Evolutionary conservation across 1,140 invertebrate genomes (phyloP), one percentile per base, ranked within the genome.

Genomic region (Gryon sp.): DNA sequence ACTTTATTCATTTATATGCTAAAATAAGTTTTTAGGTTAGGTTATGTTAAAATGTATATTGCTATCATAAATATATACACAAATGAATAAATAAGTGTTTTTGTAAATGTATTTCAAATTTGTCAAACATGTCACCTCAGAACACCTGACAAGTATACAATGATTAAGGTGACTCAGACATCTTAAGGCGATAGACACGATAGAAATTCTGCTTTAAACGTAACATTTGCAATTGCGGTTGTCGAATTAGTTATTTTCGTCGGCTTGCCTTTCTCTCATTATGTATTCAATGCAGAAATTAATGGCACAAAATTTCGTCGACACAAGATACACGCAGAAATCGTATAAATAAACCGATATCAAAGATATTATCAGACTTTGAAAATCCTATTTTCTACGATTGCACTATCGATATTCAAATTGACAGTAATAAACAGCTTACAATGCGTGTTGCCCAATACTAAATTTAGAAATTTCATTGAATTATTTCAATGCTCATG

Each of bases 381-480:
- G 63, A 57, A 76, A 76, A 69, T 69, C 48, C 41, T 16, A 63
- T 76, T 68, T 57, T 36, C 48, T 41, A 32, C 32, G 62, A 66
- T 76, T 50, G 34, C 40, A 28, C 24, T 28, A 22, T 62, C 55
- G 72, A 76, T 69, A 76, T 16, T 2, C 24, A 41, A n/a, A 11
- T 26, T 36, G 73, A 57, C 73, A 50, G 62, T 75, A 75, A 75
- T 62, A 53, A 63, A 69, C 57, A 30, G 73, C 63, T 52, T 63
- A 50, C 53, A 66, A 46, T 50, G 38, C 28, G 38, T 15, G 48
- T 76, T 76, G 57, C 73, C 55, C 24, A 76, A 76, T 68, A 52
- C 40, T 48, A 63, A 55, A 57, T 69, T 69, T 76, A 76, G 57
- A 69, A 76, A 76, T 63, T 60, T 55, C 63, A 62, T 62, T 59